Percentiles rank a stretch among this genome's conserved stretches.
phyloP scores from a whole-genome alignment of 2,113 vertebrate species.

The Microcebus ravelobensis region DNA sequence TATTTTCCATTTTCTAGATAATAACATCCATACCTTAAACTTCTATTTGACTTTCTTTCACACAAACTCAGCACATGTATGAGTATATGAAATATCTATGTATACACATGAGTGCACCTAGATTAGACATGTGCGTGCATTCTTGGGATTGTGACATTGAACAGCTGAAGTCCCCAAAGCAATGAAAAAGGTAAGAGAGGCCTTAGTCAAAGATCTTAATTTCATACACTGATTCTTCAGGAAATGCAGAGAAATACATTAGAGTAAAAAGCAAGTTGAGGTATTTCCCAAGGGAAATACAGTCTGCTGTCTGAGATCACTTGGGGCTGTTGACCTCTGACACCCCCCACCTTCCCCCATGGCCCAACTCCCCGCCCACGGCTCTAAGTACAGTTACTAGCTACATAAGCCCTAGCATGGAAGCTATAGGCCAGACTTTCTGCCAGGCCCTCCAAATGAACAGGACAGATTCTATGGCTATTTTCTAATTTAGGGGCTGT shows the following conservation, averaged over 20 bases:
- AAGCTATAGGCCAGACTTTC: neutral
- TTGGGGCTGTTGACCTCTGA: neutral
- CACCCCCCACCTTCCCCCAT: neutral
- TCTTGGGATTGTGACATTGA: neutral
- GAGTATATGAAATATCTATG: no score
- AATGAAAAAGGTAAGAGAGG: neutral
- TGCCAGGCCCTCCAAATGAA: neutral
- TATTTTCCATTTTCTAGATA: neutral
- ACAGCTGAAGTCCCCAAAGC: neutral
- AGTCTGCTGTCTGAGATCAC: neutral
- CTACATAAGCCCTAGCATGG: neutral
- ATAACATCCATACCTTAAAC: neutral
- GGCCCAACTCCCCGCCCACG: fast-evolving
- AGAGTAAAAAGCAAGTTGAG: neutral
- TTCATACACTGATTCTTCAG: neutral
- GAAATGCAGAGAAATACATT: constrained; percentile 36
- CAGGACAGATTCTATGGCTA: neutral
- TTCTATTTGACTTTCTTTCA: neutral
- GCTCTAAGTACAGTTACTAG: neutral
- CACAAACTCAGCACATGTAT: neutral
- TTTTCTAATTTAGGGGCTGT: constrained; percentile 26
- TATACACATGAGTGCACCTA: neutral
- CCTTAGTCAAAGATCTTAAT: neutral
- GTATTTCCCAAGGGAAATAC: constrained; percentile 1
- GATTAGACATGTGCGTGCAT: neutral